Conservation (phyloP, 2,113 vertebrate species). For the Emydocephalus ijimae region DNA sequence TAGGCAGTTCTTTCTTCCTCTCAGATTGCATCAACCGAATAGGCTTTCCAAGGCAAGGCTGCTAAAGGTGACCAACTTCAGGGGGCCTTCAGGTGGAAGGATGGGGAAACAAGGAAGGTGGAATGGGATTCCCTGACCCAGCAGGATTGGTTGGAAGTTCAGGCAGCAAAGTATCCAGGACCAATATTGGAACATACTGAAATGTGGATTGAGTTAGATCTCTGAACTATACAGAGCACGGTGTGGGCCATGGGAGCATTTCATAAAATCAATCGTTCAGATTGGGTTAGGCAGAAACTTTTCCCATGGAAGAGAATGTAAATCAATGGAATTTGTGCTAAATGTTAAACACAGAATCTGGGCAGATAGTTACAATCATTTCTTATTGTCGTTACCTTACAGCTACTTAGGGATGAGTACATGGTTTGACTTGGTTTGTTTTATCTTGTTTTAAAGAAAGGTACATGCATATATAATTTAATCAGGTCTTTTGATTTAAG, state of each 20-base stretch:
- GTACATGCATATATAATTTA: neutral
- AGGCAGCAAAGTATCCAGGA: neutral
- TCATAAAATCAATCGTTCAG: neutral
- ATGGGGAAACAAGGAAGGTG: neutral
- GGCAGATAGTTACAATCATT: neutral
- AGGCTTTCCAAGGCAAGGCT: accelerated
- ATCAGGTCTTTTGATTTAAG: neutral
- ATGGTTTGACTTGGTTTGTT: neutral
- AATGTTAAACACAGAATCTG: neutral
- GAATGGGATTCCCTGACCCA: neutral
- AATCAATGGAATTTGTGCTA: neutral
- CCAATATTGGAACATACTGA: neutral
- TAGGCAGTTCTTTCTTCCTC: neutral
- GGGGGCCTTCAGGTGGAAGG: neutral
- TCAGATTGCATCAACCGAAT: no score
- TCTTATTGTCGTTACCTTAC: neutral
- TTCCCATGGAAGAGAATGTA: neutral
- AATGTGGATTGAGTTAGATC: neutral
- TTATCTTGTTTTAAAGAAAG: neutral
- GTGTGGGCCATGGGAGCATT: neutral
- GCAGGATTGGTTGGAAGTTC: neutral
- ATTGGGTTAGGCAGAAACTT: neutral
- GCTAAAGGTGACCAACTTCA: neutral
- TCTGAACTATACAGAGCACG: neutral
- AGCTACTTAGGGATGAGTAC: neutral